A percentile compares a stretch with the other conserved stretches of the same genome.
phyloP scores from a whole-genome alignment of 37 sponge, comb jelly and placozoan genomes.

The Sycon ciliatum region DNA sequence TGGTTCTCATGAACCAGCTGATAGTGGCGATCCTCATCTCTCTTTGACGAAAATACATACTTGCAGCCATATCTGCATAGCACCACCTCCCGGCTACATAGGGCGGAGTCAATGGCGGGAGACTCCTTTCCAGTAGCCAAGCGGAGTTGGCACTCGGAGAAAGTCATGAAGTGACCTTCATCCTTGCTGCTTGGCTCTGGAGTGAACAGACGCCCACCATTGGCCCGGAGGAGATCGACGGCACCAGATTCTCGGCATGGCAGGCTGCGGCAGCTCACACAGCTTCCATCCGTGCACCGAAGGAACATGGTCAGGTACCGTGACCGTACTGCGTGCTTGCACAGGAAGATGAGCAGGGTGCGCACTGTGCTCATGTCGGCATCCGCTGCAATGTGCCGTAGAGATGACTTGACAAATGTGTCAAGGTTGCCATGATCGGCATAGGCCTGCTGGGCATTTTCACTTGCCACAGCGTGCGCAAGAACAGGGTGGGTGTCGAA shows the following conservation, averaged over 20 bases:
- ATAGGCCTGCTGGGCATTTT: neutral
- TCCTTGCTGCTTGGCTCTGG: neutral
- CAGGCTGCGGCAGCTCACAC: neutral
- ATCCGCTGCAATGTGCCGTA: neutral
- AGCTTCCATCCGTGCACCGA: neutral
- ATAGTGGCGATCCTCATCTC: too few relatives aligned
- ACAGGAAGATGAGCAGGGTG: neutral
- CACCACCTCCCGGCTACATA: neutral
- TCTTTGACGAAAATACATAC: neutral
- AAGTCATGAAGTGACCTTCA: neutral
- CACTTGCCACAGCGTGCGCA: neutral
- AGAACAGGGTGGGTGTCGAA: neutral
- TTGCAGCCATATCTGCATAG: neutral
- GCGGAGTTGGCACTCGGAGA: neutral
- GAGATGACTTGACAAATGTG: neutral
- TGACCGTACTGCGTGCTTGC: neutral
- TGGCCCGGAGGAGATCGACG: neutral
- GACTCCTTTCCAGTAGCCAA: neutral
- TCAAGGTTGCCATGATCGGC: neutral
- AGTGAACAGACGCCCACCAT: neutral
- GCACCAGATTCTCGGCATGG: neutral
- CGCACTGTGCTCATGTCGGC: neutral
- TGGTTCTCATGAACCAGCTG: neutral
- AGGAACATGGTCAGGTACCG: neutral
- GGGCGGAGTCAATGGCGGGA: neutral